These are phyloP conservation scores for Lissonota sp. DNA, from an alignment of 2,888 invertebrate species.

Conservation along the genomic window DNA sequence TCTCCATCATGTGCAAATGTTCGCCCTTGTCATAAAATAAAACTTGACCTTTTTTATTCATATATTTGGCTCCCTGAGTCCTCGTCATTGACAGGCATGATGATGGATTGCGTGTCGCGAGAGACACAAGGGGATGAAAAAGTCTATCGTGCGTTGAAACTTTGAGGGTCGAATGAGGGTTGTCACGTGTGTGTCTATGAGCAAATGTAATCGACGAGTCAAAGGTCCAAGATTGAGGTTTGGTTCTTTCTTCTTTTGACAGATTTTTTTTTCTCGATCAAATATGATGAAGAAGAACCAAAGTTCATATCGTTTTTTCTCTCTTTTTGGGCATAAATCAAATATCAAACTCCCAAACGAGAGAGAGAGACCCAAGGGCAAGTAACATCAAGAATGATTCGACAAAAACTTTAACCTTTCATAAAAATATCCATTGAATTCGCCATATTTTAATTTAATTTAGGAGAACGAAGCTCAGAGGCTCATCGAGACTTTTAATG, in stretches of 20 bases:
- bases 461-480: too few relatives aligned
- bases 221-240: conserved; percentile 32
- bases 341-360: conserved; percentile 11
- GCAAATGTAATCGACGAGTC: conserved; percentile 37
- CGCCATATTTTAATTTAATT: too few relatives aligned
- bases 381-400: too few relatives aligned
- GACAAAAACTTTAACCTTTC: too few relatives aligned
- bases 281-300: not conserved
- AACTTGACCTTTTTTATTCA: too few relatives aligned
- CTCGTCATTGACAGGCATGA: conserved; percentile 24
- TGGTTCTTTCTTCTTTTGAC: conserved; percentile 15
- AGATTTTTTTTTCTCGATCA: conserved; percentile 25
- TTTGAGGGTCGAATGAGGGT: not conserved
- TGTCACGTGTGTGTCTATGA: not conserved
- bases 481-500: conserved; percentile 18
- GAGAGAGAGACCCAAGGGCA: too few relatives aligned
- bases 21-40: too few relatives aligned
- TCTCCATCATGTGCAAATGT: too few relatives aligned
- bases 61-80: not conserved
- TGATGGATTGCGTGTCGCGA: conserved; percentile 40
- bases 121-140: not conserved
- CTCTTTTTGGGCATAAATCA: not conserved
- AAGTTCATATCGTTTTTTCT: conserved; percentile 16
- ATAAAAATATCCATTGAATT: too few relatives aligned
- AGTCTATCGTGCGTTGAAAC: not conserved